A percentile compares a stretch with the other conserved stretches of the same genome.
Conservation (phyloP, 2,797 vertebrate species). For the Telmatherina bonti region DNA sequence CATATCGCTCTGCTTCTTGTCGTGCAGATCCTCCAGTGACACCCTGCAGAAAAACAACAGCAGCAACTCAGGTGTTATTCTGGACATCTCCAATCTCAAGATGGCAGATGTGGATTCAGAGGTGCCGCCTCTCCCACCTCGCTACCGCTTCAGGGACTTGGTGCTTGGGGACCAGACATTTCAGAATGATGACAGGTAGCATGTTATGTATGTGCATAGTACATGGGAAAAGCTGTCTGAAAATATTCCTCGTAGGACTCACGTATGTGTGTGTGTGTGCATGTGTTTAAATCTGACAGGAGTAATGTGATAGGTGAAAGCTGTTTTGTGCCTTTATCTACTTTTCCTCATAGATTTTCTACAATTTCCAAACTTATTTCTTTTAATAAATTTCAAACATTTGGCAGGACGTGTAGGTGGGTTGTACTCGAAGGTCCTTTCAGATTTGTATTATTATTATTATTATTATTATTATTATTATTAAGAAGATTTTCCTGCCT, state of each 20-base stretch:
- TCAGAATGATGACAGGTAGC: slow-evolving; percentile 95
- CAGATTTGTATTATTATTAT: not conserved
- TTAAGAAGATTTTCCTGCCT: not conserved
- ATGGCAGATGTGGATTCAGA: slow-evolving; percentile 92
- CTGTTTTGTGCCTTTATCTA: not conserved
- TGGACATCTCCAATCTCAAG: slow-evolving; percentile 88
- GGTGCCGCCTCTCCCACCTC: slow-evolving; percentile 92
- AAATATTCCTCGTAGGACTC: slow-evolving; percentile 1
- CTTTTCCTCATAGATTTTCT: slow-evolving; percentile 19
- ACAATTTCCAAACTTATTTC: slow-evolving; percentile 32
- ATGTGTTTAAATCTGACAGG: slow-evolving; percentile 4
- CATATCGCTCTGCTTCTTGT: not conserved
- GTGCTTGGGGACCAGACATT: slow-evolving; percentile 94
- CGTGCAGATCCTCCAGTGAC: slow-evolving; percentile 70
- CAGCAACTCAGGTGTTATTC: slow-evolving; percentile 86
- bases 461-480: not conserved
- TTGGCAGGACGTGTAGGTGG: not conserved
- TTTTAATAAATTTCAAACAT: slow-evolving; percentile 21
- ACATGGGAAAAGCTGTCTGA: slow-evolving; percentile 9
- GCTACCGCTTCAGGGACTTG: slow-evolving; percentile 95
- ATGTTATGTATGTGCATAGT: not conserved
- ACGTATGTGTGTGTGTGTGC: slow-evolving; percentile 22
- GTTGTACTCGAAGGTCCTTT: not conserved
- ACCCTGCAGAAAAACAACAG: slow-evolving; percentile 80
- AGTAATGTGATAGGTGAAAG: not conserved